Evolutionary conservation across 2,888 invertebrate genomes (phyloP), one percentile per base, ranked within the genome.

Genomic region (Rhopalosiphum nymphaeae): DNA sequence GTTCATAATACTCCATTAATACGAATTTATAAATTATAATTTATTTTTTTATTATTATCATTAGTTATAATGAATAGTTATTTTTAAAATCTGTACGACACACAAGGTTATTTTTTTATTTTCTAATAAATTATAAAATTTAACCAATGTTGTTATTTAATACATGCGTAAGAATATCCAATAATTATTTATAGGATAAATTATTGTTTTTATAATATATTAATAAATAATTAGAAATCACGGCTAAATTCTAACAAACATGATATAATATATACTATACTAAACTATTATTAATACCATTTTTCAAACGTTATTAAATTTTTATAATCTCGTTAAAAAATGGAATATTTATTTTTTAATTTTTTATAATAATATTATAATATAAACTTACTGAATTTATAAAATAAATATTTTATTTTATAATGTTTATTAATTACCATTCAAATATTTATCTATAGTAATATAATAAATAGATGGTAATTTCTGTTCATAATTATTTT

Each of bases 251-350:
- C 78, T 21, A 42, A 78, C 36, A 21, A 36, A 36, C 36, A 9
- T 78, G 36, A 21, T 9, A 78, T 78, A 53, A 13, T 3, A 36
- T 78, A 78, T 21, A 78, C 36, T 21, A 78, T 78, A 78, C 36
- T 42, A 78, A 78, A 78, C 21, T 78, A 36, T 42, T 78, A 78
- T 78, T 36, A 9, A 78, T 78, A 78, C 78, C 78, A 78, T 86
- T 84, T 67, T 84, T 53, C 53, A 78, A 78, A 42, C 49, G 16
- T 49, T 46, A 90, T 91, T 53, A 78, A 42, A 84, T 49, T 91
- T 84, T 91, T 85, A 85, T 44, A 56, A 91, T 42, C 13, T 29
- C 56, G 85, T 85, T 3, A 46, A 91, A 89, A 91, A 84, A 85
- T 7, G 9, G 9, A 46, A 46, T 46, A 46, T 46, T 46, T 46